Evolutionary conservation across 2,888 invertebrate species (phyloP), one percentile per base, ranked within the genome.

Genomic region (Acanthosepion esculentum): DNA sequence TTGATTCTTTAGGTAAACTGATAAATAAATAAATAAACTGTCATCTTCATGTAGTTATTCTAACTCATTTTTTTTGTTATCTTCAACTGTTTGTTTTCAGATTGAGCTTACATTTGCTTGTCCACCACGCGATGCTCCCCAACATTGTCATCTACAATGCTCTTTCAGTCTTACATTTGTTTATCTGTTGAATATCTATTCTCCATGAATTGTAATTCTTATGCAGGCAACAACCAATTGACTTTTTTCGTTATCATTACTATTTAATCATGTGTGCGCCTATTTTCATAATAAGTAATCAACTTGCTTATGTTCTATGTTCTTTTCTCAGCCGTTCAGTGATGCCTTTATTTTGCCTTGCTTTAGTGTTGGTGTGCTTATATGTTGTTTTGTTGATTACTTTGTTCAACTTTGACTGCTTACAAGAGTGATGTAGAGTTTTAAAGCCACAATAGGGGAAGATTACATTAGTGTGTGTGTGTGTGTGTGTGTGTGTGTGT

Each of bases 331-430:
- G 78, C n/a, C 33, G 78, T 33, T 78, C 78, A 33, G 78, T 78
- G 78, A 78, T 78, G 78, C 78, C n/a, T 78, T n/a, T 78, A 78
- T 78, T 78, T 78, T 78, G 78, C 78, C 78, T 78, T 78, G 78
- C 78, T 78, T 78, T 59, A 33, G 78, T 78, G 78, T 78, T 78
- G 78, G 78, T 78, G 78, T 78, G 78, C 78, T 78, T 78, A 33
- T 78, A 78, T 78, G 78, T 78, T 78, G 78, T 78, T n/a, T 78
- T 78, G 78, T 78, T 78, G n/a, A 78, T 78, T 59, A 10, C 18
- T 78, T 78, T 78, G 33, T n/a, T 78, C n/a, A 78, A n/a, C 78
- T 78, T 78, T 78, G 10, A 4, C n/a, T 78, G 78, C 78, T 33
- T 78, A 33, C 33, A 33, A 78, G 15, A 78, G n/a, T 78, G 12